These are phyloP conservation scores for Anguilla rostrata DNA, from an alignment of 2,113 vertebrate genomes.

Conservation along the genomic window DNA sequence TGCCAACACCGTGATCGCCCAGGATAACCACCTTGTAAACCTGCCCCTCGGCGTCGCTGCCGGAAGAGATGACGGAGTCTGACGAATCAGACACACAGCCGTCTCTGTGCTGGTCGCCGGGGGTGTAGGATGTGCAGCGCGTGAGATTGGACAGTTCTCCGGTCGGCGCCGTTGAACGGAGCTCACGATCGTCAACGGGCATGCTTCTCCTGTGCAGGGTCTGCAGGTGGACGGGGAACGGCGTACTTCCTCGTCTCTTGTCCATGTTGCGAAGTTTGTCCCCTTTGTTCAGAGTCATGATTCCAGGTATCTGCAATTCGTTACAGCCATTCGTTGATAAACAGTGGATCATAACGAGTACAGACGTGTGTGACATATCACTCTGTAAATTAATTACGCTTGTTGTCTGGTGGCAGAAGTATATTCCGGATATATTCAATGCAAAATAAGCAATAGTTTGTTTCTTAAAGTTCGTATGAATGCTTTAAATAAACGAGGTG, in stretches of 20 bases:
- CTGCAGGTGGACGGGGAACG: slow-evolving; percentile 77
- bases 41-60: slow-evolving; percentile 79
- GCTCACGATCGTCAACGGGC: slow-evolving; percentile 89
- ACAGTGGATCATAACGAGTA: background rate
- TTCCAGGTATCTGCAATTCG: slow-evolving; percentile 43
- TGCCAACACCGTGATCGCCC: slow-evolving; percentile 93
- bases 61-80: slow-evolving; percentile 87
- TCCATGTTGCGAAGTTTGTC: slow-evolving; percentile 80
- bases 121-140: slow-evolving; percentile 79
- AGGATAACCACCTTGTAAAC: slow-evolving; percentile 93
- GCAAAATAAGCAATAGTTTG: no score
- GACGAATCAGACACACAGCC: slow-evolving; percentile 86
- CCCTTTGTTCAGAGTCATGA: slow-evolving; percentile 90
- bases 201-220: slow-evolving; percentile 91
- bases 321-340: slow-evolving; percentile 41
- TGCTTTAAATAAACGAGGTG: background rate
- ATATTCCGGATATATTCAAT: background rate
- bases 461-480: background rate
- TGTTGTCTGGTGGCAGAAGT: background rate
- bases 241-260: slow-evolving; percentile 84
- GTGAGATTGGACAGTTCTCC: slow-evolving; percentile 69
- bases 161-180: slow-evolving; percentile 64
- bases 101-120: slow-evolving; percentile 68
- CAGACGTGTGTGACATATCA: background rate
- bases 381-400: background rate